Evolutionary conservation across 1,140 invertebrate genomes (phyloP).

Genomic region (Ips nitidus): DNA sequence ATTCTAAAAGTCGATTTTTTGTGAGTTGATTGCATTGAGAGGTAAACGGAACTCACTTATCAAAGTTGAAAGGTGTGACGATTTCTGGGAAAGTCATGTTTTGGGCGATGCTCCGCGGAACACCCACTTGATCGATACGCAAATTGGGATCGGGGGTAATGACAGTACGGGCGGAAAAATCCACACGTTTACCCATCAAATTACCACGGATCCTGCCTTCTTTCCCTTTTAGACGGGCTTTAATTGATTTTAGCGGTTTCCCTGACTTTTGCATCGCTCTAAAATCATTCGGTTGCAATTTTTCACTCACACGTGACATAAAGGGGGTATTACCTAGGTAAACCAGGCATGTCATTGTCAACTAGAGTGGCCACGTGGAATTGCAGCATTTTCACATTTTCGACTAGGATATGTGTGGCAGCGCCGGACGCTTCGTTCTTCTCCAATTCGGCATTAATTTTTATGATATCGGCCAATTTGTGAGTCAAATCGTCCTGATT

Average conservation of each 20-base stretch:
- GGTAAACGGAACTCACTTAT: constrained; percentile 60
- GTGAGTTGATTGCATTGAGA: not conserved
- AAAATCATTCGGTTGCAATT: constrained; percentile 37
- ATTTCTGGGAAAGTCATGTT: constrained; percentile 99
- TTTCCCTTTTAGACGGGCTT: constrained; percentile 88
- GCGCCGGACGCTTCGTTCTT: constrained; percentile 95
- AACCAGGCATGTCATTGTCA: constrained; percentile 98
- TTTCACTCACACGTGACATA: too few relatives aligned
- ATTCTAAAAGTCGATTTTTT: constrained; percentile 64
- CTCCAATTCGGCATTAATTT: constrained; percentile 95
- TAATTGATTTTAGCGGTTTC: constrained; percentile 96
- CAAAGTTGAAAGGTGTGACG: constrained; percentile 99
- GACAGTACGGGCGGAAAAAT: constrained; percentile 98
- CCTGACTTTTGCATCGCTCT: constrained; percentile 98
- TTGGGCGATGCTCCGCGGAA: constrained; percentile 96
- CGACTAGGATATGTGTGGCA: constrained; percentile 93
- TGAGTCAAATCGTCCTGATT: constrained; percentile 99
- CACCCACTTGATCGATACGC: constrained; percentile 97
- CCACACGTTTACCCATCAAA: constrained; percentile 99
- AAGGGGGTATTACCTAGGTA: constrained; percentile 68
- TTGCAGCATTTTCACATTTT: constrained; percentile 98
- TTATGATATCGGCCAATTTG: constrained; percentile 98
- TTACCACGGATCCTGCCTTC: constrained; percentile 98
- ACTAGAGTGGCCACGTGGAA: constrained; percentile 98
- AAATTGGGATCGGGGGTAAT: constrained; percentile 99